These are phyloP conservation scores for Peromyscus eremicus DNA, from an alignment of 2,797 vertebrate genomes.

Conservation along the genomic window DNA sequence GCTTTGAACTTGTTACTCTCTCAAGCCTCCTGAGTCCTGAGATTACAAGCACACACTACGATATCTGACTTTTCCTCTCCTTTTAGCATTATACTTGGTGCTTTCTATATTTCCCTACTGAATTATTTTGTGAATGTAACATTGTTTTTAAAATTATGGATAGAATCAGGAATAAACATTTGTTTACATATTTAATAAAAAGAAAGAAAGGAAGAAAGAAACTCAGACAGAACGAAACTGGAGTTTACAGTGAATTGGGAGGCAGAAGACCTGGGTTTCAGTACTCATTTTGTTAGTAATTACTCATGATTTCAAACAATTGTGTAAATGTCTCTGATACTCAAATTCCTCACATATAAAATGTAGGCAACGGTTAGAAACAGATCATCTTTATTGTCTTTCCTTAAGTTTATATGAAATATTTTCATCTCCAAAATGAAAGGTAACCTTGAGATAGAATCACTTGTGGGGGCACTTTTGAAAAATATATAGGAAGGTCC, in stretches of 20 bases:
- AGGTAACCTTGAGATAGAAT: conserved; percentile 47
- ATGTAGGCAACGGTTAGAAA: background rate
- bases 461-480: background rate
- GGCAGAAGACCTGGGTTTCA: background rate
- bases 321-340: conserved; percentile 30
- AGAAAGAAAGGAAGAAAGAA: background rate
- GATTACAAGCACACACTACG: background rate
- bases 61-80: background rate
- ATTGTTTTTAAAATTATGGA: conserved; percentile 32
- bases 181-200: conserved; percentile 27
- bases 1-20: background rate
- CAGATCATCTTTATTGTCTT: background rate
- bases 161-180: background rate
- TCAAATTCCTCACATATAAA: conserved; percentile 13
- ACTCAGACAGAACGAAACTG: background rate
- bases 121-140: conserved; percentile 41
- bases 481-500: background rate
- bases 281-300: conserved; percentile 33
- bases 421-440: background rate
- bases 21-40: too few species aligned
- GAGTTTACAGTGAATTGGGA: background rate
- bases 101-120: background rate
- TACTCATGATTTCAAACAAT: conserved; percentile 6
- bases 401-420: background rate
- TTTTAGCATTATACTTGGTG: conserved; percentile 23